Conservation (phyloP, 2,113 vertebrate species). For the Chionomys nivalis region DNA sequence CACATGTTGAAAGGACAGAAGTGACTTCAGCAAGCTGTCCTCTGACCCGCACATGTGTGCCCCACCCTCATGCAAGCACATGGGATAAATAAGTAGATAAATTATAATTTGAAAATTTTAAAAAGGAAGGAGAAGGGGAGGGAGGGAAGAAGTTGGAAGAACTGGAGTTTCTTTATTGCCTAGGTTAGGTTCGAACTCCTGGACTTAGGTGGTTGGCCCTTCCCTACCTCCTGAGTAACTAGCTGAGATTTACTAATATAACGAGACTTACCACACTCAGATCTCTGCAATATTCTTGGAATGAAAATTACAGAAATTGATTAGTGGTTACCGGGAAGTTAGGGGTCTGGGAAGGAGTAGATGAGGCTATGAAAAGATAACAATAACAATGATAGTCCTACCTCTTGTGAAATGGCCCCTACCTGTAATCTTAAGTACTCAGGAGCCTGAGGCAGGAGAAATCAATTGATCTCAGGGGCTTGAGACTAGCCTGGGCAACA, state of each 20-base stretch:
- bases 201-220: not conserved
- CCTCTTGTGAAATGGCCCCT: too few species aligned
- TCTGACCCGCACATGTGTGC: not conserved
- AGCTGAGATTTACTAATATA: not conserved
- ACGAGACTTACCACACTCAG: not conserved
- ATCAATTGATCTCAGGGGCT: not conserved
- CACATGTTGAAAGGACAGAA: not conserved
- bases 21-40: not conserved
- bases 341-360: not conserved
- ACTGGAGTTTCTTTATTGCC: not conserved
- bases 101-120: not conserved
- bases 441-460: not conserved
- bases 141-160: not conserved
- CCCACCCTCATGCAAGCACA: not conserved
- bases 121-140: not conserved
- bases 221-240: not conserved
- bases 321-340: not conserved
- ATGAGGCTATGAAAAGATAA: not conserved
- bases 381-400: not conserved
- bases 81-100: not conserved
- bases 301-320: slow-evolving; percentile 9
- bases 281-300: not conserved
- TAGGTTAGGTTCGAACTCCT: not conserved
- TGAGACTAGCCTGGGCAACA: not conserved
- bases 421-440: not conserved